Conservation (phyloP, 2,797 vertebrate species). For the Thunnus albacares region DNA sequence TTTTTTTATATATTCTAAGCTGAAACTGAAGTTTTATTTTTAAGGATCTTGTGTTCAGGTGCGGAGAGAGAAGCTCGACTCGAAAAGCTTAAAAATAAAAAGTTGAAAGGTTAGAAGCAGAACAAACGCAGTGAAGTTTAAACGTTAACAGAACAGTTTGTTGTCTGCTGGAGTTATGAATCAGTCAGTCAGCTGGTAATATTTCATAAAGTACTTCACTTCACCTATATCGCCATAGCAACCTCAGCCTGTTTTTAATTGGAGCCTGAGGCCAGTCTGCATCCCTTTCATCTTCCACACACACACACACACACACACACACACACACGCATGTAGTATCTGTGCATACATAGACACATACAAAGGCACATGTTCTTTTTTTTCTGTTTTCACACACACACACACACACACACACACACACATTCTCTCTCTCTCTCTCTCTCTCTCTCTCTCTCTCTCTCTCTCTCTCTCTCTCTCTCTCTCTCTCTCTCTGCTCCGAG, state of each 20-base stretch:
- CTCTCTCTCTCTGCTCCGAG: conserved; percentile 7
- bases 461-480: neutral
- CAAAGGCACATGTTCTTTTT: neutral
- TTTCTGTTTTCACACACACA: neutral
- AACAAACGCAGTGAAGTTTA: neutral
- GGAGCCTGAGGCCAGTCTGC: conserved; percentile 73
- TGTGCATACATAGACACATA: conserved; percentile 12
- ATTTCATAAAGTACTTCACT: conserved; percentile 61
- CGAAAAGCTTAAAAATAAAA: neutral
- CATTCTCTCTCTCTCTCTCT: neutral
- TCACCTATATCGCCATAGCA: conserved; percentile 76
- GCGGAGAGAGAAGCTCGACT: neutral
- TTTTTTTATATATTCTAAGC: neutral
- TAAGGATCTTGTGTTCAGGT: too few species aligned
- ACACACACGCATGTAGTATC: neutral
- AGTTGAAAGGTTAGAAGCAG: neutral
- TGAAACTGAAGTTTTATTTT: neutral
- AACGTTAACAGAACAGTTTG: conserved; percentile 23
- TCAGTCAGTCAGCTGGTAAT: conserved; percentile 25
- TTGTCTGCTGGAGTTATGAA: conserved; percentile 35
- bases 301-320: conserved; percentile 31
- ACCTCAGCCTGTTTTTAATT: conserved; percentile 78
- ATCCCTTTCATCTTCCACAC: conserved; percentile 65
- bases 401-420: conserved; percentile 1
- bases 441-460: neutral